Conservation (phyloP, 2,113 vertebrate genomes). For the Strix uralensis region DNA sequence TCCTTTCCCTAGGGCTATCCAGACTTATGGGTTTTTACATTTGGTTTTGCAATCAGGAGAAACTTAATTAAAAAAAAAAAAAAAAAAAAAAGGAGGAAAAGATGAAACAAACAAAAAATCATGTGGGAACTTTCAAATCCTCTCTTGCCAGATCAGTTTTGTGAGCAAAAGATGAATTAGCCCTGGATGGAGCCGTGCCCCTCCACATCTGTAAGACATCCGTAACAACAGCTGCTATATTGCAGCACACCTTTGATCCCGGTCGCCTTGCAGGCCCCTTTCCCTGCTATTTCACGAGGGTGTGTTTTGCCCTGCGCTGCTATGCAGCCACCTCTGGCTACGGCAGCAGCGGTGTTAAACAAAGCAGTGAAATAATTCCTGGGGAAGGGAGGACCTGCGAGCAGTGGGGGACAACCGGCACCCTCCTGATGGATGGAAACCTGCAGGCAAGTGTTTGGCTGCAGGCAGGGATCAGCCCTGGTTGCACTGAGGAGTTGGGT, state of each 20-base stretch:
- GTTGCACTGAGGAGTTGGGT: accelerated
- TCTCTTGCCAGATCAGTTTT: neutral
- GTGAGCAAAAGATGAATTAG: neutral
- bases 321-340: neutral
- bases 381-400: neutral
- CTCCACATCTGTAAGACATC: conserved; percentile 7
- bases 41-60: conserved; percentile 8
- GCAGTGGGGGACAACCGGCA: accelerated
- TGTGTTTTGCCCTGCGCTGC: neutral
- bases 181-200: neutral
- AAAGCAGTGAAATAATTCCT: accelerated
- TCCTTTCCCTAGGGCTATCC: neutral
- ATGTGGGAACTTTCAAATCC: neutral
- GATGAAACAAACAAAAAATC: conserved; percentile 6
- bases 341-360: accelerated
- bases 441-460: neutral
- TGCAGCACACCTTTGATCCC: conserved; percentile 16
- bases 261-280: neutral
- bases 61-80: neutral
- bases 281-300: neutral
- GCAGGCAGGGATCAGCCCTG: neutral
- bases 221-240: neutral
- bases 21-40: neutral
- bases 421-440: neutral
- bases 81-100: neutral